Evolutionary conservation across 2,113 vertebrate genomes (phyloP).

Genomic region (Cisticola juncidis): DNA sequence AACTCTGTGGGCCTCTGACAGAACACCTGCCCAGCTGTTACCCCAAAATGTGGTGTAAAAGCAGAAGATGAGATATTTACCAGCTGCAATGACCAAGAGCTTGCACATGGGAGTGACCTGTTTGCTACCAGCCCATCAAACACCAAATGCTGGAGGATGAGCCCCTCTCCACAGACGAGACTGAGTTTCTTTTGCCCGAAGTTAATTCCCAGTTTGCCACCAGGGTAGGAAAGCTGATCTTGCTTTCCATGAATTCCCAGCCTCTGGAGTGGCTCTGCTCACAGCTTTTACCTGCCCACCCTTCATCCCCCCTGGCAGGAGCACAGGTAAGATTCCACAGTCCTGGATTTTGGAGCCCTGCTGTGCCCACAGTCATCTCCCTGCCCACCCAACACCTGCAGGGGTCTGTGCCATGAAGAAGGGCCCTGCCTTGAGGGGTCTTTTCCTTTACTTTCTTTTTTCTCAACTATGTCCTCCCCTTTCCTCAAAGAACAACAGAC

Average conservation of each 20-base stretch:
- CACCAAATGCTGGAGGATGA: fast-evolving
- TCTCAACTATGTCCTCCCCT: neutral
- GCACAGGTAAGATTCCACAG: fast-evolving
- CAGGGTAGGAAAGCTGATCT: neutral
- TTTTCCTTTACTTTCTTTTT: neutral
- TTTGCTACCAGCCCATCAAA: fast-evolving
- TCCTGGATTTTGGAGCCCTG: neutral
- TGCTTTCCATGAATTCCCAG: fast-evolving
- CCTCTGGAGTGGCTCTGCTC: neutral
- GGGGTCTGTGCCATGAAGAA: neutral
- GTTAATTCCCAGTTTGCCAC: neutral
- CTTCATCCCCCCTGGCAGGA: fast-evolving
- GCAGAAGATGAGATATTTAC: neutral
- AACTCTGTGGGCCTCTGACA: neutral
- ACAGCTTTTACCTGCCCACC: neutral
- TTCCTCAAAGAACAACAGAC: neutral
- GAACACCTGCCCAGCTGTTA: neutral
- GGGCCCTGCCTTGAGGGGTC: neutral
- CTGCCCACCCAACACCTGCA: neutral
- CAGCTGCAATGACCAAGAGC: neutral
- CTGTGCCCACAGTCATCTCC: neutral
- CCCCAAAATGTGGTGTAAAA: fast-evolving
- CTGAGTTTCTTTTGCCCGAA: neutral
- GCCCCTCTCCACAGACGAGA: fast-evolving
- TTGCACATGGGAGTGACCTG: fast-evolving